These are phyloP conservation scores for Mobula birostris DNA, from an alignment of 2,113 vertebrate species.

Conservation along the genomic window DNA sequence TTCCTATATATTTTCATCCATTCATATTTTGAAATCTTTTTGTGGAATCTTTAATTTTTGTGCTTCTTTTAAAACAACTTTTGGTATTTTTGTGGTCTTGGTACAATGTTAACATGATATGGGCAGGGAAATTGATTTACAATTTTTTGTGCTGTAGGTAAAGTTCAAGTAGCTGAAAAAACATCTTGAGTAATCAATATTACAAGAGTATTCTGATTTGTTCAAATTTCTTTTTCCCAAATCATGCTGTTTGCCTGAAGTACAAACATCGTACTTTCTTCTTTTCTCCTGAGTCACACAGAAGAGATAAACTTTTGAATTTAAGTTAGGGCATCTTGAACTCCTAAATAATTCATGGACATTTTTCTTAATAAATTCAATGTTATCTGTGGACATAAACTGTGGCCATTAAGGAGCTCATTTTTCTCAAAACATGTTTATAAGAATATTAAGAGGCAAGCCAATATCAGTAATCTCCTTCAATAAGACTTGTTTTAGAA, in stretches of 20 bases:
- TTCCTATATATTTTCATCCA: neutral
- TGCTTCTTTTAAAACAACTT: neutral
- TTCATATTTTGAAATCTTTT: neutral
- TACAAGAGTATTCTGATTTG: neutral
- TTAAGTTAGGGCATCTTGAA: constrained; percentile 10
- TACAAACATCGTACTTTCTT: constrained; percentile 6
- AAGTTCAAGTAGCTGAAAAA: neutral
- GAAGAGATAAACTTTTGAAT: neutral
- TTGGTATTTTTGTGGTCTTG: constrained; percentile 6
- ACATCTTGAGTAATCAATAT: constrained; percentile 12
- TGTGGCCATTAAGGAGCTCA: neutral
- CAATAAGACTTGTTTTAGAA: neutral
- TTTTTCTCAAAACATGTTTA: neutral
- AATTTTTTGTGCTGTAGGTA: neutral
- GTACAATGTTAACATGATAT: neutral
- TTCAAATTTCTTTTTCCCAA: neutral
- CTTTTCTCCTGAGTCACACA: neutral
- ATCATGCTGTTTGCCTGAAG: constrained; percentile 12
- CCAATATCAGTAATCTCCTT: neutral
- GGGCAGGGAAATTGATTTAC: neutral
- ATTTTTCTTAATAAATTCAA: neutral
- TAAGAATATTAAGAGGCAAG: neutral
- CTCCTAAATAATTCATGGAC: neutral
- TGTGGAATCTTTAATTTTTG: neutral
- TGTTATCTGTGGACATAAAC: neutral